Evolutionary conservation across 2,888 invertebrate species (phyloP), one percentile per base, ranked within the genome.

Genomic region (Lepidonotus clava): DNA sequence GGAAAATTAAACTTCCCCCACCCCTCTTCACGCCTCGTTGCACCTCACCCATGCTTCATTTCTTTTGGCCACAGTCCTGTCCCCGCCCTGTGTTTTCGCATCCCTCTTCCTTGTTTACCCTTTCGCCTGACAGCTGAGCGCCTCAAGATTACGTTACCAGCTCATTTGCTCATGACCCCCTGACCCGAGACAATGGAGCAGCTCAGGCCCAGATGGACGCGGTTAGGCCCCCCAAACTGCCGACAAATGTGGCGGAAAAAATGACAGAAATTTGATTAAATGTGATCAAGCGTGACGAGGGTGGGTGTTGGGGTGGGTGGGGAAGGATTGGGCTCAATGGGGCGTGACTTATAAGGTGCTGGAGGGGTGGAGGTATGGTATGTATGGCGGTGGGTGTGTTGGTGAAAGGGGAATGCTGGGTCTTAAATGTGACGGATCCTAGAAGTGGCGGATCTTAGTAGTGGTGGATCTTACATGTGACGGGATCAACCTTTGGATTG

Each of bases 251-350:
- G 80, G 80, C 46, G 80, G 80, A 80, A 80, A 80, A 80, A 80
- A 80, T 80, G 41, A 28, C 80, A n/a, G 80, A 80, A 41, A 80
- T 80, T 80, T 80, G 80, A 80, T 80, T 80, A 80, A 80, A 41
- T 46, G 41, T 80, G 80, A 80, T 46, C 28, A 41, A 46, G 80
- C 80, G 46, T 46, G 32, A 46, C 80, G 41, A 24, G 21, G 32
- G 24, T 21, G 51, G 11, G 14, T 11, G 51, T 11, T 51, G 51
- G 51, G 21, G 51, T 14, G 46, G 28, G 28, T 5, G 38, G 71
- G 38, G 71, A 61, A 32, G 24, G 61, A 61, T 61, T 11, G 36
- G 18, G 38, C 34, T 24, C 34, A 71, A 71, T 71, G 34, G 24
- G 36, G 21, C n/a, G 36, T 71, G 71, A 61, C 38, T 71, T 18